Conservation (phyloP, 64 coral and sea anemone genomes). For the Cladopsammia gracilis region DNA sequence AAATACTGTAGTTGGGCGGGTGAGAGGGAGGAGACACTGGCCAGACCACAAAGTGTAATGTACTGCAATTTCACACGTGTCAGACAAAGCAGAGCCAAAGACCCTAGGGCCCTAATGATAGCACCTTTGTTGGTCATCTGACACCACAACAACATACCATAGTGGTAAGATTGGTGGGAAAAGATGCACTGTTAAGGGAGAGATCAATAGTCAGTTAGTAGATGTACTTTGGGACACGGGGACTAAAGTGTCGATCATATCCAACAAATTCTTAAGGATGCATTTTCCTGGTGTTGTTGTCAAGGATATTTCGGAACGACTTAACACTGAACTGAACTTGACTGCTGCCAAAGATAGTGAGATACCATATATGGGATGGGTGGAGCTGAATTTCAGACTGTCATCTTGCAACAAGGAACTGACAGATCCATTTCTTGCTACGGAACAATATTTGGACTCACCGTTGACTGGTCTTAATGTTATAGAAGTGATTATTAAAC, state of each 20-base stretch:
- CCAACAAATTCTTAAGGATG: background rate
- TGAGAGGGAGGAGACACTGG: slow-evolving; percentile 75
- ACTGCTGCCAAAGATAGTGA: slow-evolving; percentile 56
- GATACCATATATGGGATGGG: slow-evolving; percentile 44
- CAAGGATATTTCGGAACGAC: slow-evolving; percentile 29
- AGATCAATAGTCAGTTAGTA: slow-evolving; percentile 26
- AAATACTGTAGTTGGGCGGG: slow-evolving; percentile 54
- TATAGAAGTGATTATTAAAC: background rate
- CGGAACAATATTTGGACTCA: background rate
- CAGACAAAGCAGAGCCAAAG: slow-evolving; percentile 1
- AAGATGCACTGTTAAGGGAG: slow-evolving; percentile 46
- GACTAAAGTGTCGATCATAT: slow-evolving; percentile 41
- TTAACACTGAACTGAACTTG: slow-evolving; percentile 23
- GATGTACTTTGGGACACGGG: slow-evolving; percentile 59
- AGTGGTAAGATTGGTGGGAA: slow-evolving; percentile 42
- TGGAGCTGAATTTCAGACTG: slow-evolving; percentile 32
- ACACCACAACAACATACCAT: slow-evolving; percentile 36
- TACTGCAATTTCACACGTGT: slow-evolving; percentile 29
- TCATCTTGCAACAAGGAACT: background rate
- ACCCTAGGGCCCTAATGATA: background rate
- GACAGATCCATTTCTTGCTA: background rate
- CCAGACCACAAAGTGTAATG: slow-evolving; percentile 54
- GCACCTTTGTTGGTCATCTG: slow-evolving; percentile 31
- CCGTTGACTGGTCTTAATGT: background rate
- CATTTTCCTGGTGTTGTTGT: slow-evolving; percentile 19